phyloP scores from a whole-genome alignment of 2,113 vertebrate genomes.

The Podilymbus podiceps region DNA sequence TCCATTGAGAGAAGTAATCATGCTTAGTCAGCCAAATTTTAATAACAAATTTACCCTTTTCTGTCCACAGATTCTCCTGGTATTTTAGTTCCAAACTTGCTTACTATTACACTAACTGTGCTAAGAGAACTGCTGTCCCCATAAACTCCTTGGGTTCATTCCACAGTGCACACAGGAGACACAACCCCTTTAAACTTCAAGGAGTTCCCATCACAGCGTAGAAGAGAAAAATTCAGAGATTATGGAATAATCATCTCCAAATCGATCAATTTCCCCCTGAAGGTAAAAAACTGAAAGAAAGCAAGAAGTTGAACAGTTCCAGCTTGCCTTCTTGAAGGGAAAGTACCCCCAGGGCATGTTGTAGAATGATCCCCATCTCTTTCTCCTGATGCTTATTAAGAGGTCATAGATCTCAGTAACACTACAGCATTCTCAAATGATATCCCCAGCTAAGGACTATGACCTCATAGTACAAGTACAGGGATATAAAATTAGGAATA shows the following conservation, averaged over 20 bases:
- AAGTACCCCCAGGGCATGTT: slow-evolving; percentile 70
- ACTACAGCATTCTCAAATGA: slow-evolving; percentile 62
- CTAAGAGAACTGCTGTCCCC: slow-evolving; percentile 65
- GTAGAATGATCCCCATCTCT: slow-evolving; percentile 67
- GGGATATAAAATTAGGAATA: slow-evolving; percentile 47
- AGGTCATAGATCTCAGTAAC: slow-evolving; percentile 75
- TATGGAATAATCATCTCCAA: slow-evolving; percentile 79
- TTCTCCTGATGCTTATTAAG: slow-evolving; percentile 77
- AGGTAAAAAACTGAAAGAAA: slow-evolving; percentile 75
- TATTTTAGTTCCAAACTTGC: slow-evolving; percentile 27
- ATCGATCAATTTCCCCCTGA: slow-evolving; percentile 77
- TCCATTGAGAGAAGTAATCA: background rate
- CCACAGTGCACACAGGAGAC: slow-evolving; percentile 62
- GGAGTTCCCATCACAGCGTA: slow-evolving; percentile 70
- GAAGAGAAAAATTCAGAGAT: slow-evolving; percentile 73
- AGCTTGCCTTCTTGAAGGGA: slow-evolving; percentile 73
- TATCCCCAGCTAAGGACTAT: slow-evolving; percentile 52
- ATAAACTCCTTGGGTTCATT: slow-evolving; percentile 69
- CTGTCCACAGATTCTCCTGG: background rate
- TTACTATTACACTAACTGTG: slow-evolving; percentile 7
- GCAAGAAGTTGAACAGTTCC: slow-evolving; percentile 71
- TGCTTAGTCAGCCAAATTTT: background rate
- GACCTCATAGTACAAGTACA: slow-evolving; percentile 59
- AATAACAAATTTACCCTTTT: background rate
- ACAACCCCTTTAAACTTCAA: slow-evolving; percentile 75